phyloP scores from a whole-genome alignment of 1,140 invertebrate species.

The Sesamia nonagrioides region DNA sequence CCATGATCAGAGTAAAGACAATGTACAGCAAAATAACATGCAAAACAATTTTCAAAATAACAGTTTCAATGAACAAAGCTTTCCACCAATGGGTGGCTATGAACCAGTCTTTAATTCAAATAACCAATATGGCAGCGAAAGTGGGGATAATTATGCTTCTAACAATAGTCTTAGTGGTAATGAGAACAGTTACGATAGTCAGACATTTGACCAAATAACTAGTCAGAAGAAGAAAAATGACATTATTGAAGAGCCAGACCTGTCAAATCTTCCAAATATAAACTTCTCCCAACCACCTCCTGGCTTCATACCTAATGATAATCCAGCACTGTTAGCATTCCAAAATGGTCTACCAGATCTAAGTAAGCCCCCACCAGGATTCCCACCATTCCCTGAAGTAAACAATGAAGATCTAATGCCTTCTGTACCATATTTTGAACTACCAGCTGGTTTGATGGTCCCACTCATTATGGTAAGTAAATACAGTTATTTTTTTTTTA shows the following conservation, averaged over 20 bases:
- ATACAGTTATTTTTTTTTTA: not conserved
- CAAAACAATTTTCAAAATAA: constrained; percentile 74
- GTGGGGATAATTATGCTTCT: constrained; percentile 79
- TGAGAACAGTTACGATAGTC: constrained; percentile 83
- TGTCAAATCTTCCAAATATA: constrained; percentile 78
- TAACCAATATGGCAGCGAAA: constrained; percentile 81
- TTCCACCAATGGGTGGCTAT: constrained; percentile 69
- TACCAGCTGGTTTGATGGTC: constrained; percentile 98
- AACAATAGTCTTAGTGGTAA: constrained; percentile 84
- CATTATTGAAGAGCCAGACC: constrained; percentile 72
- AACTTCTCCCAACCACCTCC: constrained; percentile 89
- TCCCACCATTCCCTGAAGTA: constrained; percentile 88
- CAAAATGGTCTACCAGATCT: constrained; percentile 92
- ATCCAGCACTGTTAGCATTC: constrained; percentile 75
- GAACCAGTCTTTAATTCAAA: constrained; percentile 74
- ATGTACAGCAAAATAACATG: constrained; percentile 67
- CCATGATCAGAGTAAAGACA: constrained; percentile 76
- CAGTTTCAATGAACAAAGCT: constrained; percentile 77
- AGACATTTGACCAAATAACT: constrained; percentile 80
- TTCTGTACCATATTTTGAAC: constrained; percentile 97
- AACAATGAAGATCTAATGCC: constrained; percentile 93
- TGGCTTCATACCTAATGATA: constrained; percentile 83
- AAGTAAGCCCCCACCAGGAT: constrained; percentile 95
- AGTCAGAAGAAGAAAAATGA: constrained; percentile 68
- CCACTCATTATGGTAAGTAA: constrained; percentile 94